Percentiles rank a stretch among this genome's conserved stretches.
phyloP scores from a whole-genome alignment of 2,888 invertebrate species.

The Drosophila nigritarsus region DNA sequence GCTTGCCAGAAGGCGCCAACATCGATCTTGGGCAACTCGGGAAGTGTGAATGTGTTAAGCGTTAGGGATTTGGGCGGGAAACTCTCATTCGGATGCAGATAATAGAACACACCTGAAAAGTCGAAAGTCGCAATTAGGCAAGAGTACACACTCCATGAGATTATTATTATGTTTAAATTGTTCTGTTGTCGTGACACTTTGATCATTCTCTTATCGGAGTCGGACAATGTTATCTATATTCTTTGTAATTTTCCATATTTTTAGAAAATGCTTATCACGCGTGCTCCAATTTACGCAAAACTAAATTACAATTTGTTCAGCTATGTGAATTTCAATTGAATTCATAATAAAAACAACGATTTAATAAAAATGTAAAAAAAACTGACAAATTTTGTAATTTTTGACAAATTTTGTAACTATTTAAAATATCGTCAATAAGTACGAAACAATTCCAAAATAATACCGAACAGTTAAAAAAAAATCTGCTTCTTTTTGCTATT shows the following conservation, averaged over 20 bases:
- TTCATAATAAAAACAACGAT: neutral
- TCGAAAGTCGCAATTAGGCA: slow-evolving; percentile 51
- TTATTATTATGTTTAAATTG: neutral
- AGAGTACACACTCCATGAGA: neutral
- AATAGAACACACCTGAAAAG: slow-evolving; percentile 83
- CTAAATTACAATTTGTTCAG: neutral
- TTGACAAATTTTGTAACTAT: too few species aligned
- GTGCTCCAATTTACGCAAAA: neutral
- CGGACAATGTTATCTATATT: neutral
- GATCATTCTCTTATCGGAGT: neutral
- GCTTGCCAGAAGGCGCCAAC: slow-evolving; percentile 77
- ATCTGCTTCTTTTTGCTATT: neutral
- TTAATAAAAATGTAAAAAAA: neutral
- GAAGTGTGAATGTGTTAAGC: slow-evolving; percentile 76
- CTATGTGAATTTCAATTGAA: neutral
- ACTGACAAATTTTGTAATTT: neutral
- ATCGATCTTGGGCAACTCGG: slow-evolving; percentile 79
- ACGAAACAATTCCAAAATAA: too few species aligned
- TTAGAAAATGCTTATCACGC: neutral
- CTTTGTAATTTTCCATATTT: neutral
- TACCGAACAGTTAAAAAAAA: too few species aligned
- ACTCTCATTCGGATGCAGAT: slow-evolving; percentile 83
- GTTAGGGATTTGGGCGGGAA: slow-evolving; percentile 83
- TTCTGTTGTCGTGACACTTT: slow-evolving; percentile 4
- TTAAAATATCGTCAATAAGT: neutral